Evolutionary conservation across 64 coral and sea anemone species (phyloP), one percentile per base, ranked within the genome.

Genomic region (Hydrozoanthus tunicans): DNA sequence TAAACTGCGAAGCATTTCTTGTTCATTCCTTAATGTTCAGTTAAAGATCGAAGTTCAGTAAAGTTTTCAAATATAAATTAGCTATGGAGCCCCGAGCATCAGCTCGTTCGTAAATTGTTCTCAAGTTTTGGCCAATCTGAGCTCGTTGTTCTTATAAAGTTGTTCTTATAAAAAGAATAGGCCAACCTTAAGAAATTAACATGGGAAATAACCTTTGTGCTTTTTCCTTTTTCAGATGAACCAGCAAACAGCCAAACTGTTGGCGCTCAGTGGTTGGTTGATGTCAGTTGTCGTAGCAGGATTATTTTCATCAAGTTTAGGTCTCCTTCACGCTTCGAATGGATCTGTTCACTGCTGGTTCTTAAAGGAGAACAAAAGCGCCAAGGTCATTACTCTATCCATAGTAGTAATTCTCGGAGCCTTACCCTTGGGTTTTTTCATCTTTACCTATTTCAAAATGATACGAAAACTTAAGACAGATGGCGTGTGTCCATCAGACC

Each of bases 361-460:
- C 27, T n/a, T 53, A 51, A 7, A 1, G 61, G 4, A 83, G 25
- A 15, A 83, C 5, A n/a, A 64, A 8, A 83, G 14, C 13, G 51
- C 12, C 61, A 11, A 68, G 27, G 81, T 51, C 27, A 43, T 83
- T 2, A 54, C 59, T 64, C 43, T 83, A 17, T 83, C 23, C 10
- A 15, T 68, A 15, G 24, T 53, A 20, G 62, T 83, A 52, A 64
- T 59, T 0, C 81, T 83, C 4, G 81, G 81, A 64, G 62, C 61
- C 13, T 67, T 83, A 14, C 81, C 81, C 11, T 52, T 83, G 27
- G 32, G 6, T 15, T 67, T 83, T 20, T 83, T 83, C 7, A 83
- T 83, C 13, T 1, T 83, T 53, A 83, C 81, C 13, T 83, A 83
- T 13, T 83, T 83, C 61, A 83, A 83, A 65, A 83, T 83, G 81